Percentiles rank a stretch among this genome's conserved stretches.
phyloP scores from a whole-genome alignment of 2,888 invertebrate genomes.

The Lagria hirta region DNA sequence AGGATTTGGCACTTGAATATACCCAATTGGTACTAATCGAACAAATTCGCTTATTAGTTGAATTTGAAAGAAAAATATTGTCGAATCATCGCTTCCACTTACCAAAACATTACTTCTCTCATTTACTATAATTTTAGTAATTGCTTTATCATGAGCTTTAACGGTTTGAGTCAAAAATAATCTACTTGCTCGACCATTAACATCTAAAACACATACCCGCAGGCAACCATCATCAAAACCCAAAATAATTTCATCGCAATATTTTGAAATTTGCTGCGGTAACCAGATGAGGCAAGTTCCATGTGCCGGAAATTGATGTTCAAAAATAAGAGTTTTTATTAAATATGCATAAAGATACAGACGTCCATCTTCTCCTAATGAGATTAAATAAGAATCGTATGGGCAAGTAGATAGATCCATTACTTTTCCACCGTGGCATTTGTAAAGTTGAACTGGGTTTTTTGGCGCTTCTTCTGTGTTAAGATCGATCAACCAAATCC shows the following conservation, averaged over 20 bases:
- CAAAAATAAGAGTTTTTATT: conserved; percentile 60
- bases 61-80: conserved; percentile 68
- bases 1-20: conserved; percentile 63
- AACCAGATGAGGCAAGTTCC: conserved; percentile 70
- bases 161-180: conserved; percentile 57
- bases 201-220: conserved; percentile 48
- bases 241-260: conserved; percentile 63
- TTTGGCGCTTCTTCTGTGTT: conserved; percentile 54
- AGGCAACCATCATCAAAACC: conserved; percentile 74
- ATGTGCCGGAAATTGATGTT: conserved; percentile 61
- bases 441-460: conserved; percentile 58
- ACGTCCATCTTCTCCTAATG: conserved; percentile 73
- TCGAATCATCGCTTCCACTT: conserved; percentile 67
- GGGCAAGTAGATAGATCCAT: conserved; percentile 70
- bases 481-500: conserved; percentile 74
- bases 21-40: conserved; percentile 66
- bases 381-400: conserved; percentile 67
- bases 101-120: conserved; percentile 60
- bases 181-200: neutral
- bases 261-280: conserved; percentile 60
- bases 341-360: conserved; percentile 73
- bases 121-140: conserved; percentile 66
- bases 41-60: conserved; percentile 47
- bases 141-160: conserved; percentile 68
- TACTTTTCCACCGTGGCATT: conserved; percentile 76